Base-by-base conservation (phyloP, 2,797 vertebrate genomes). In the Muscicapa comitata region DNA sequence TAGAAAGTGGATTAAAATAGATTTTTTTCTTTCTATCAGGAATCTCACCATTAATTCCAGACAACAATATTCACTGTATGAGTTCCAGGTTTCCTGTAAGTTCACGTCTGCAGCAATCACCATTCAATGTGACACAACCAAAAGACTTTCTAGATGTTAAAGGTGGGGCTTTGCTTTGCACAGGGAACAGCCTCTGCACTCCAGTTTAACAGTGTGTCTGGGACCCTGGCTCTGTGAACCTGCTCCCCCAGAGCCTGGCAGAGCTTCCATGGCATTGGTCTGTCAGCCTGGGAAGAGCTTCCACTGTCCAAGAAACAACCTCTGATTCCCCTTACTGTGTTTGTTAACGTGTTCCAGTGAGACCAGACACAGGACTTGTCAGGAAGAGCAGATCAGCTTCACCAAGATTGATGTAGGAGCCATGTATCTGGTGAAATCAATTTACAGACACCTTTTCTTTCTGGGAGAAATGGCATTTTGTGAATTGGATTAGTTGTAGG, bases 21-120 rank as follows among this genome's bases (percentile, higher is more conserved):
- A 48, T 82, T 48, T 89, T 87, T 92, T 77, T n/a, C 29, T 67
- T 66, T 66, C 65, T 59, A 12, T 78, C 42, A 63, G 45, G 33
- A 78, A 38, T 67, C 38, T 88, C 50, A 68, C 57, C 54, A 83
- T 94, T 84, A 62, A 50, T 93, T 85, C 48, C 71, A 91, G 77
- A 42, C 62, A 74, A 50, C 42, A 77, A 20, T 54, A 80, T 45
- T 87, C 54, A 70, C 23, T 50, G 14, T 72, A 47, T 79, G 31
- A 55, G 31, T 66, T 85, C 42, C 35, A 78, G 50, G 57, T 73
- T 96, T 93, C 71, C 59, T 89, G 3, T 50, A 76, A 77, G 67
- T 47, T 66, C 53, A 25, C 15, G 45, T 93, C 84, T 85, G 53
- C 19, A 9, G 50, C 61, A 90, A 42, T 81, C 40, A 75, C 45